A percentile compares a stretch with the other conserved stretches of the same genome.
Conservation (phyloP, 2,797 vertebrate species). For the Nasua narica region DNA sequence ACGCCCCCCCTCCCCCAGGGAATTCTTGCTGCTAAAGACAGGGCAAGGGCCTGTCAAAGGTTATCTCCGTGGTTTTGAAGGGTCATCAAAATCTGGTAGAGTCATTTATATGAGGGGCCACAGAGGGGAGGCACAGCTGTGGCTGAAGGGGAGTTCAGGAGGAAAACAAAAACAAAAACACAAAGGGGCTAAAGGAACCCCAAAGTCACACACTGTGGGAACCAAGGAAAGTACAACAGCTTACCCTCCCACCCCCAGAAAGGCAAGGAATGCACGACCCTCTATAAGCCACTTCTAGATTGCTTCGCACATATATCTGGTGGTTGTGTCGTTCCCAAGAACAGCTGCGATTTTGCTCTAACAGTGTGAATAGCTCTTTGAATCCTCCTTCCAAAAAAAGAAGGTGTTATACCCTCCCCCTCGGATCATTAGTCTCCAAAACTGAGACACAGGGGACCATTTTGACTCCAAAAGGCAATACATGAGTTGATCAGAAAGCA, state of each 20-base stretch:
- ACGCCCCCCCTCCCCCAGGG: background rate
- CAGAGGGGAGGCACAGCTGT: background rate
- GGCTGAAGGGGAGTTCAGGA: background rate
- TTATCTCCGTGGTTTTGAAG: constrained; percentile 46
- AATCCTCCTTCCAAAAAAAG: background rate
- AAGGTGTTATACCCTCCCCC: background rate
- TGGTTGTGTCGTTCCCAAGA: background rate
- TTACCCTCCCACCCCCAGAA: background rate
- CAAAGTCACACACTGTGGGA: background rate
- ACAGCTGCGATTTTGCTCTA: background rate
- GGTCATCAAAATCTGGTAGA: background rate
- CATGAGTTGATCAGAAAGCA: background rate
- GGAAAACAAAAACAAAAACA: background rate
- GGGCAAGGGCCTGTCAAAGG: constrained; percentile 50
- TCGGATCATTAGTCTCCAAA: background rate
- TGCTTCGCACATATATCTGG: background rate
- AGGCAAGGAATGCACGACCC: background rate
- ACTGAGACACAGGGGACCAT: background rate
- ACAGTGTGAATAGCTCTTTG: background rate
- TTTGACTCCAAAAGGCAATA: background rate
- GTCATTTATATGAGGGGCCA: background rate
- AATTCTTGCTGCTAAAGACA: constrained; percentile 35
- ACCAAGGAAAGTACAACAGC: background rate
- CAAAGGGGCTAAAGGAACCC: background rate
- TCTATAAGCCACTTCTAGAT: background rate